Conservation (phyloP, 2,797 vertebrate species). For the Ibycter americanus region DNA sequence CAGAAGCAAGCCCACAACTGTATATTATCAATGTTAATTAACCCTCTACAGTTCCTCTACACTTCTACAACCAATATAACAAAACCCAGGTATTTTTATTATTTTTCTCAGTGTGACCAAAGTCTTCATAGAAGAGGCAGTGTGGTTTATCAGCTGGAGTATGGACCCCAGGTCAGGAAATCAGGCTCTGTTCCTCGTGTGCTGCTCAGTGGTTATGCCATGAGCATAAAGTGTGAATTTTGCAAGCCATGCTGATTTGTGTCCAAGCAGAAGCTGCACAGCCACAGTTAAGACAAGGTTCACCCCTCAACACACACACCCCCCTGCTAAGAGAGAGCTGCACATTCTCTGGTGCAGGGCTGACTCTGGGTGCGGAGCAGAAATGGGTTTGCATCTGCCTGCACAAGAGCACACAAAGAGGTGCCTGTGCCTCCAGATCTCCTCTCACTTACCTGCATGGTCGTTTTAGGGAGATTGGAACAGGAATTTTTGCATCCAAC, state of each 20-base stretch:
- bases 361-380: neutral
- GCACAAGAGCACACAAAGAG: neutral
- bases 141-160: neutral
- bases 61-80: neutral
- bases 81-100: neutral
- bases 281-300: neutral
- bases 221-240: neutral
- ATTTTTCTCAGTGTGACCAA: neutral
- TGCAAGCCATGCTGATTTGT: neutral
- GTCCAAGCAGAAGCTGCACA: neutral
- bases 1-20: too few relatives aligned
- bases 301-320: too few relatives aligned
- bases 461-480: neutral
- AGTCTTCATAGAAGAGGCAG: neutral
- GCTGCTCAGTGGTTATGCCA: neutral
- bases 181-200: rapidly evolving
- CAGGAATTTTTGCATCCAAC: neutral
- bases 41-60: too few relatives aligned
- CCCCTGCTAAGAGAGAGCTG: neutral
- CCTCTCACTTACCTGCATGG: neutral
- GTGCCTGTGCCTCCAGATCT: neutral
- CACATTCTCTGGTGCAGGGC: neutral
- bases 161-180: neutral
- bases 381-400: neutral
- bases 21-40: too few relatives aligned